Evolutionary conservation across 2,888 invertebrate species (phyloP).

Genomic region (Limenitis camilla): DNA sequence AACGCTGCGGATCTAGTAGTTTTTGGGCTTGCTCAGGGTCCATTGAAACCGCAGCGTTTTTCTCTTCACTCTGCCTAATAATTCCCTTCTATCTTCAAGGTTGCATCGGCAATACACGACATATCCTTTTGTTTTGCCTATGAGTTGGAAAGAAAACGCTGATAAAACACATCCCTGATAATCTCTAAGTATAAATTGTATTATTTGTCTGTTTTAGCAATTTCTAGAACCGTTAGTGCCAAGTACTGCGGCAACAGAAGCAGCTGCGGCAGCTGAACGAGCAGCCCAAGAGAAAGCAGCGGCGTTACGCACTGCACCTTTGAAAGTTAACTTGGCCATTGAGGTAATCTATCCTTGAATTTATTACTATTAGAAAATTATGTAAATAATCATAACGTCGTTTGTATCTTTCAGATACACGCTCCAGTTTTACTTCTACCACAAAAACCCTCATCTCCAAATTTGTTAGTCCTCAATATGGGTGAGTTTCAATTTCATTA

Average conservation of each 20-base stretch:
- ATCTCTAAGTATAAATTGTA: not conserved
- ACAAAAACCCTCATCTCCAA: constrained; percentile 85
- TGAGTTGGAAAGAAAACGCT: no score
- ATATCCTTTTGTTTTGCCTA: no score
- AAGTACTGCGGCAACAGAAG: constrained; percentile 36
- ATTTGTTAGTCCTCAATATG: constrained; percentile 83
- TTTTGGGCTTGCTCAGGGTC: no score
- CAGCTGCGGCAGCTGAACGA: constrained; percentile 54
- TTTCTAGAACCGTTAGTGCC: constrained; percentile 73
- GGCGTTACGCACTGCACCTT: constrained; percentile 59
- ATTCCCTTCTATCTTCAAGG: no score
- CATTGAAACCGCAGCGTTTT: no score
- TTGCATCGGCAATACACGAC: no score
- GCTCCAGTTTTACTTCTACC: constrained; percentile 85
- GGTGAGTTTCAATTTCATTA: constrained; percentile 52
- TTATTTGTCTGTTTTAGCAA: constrained; percentile 52
- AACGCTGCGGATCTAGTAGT: no score
- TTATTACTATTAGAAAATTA: not conserved
- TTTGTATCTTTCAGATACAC: constrained; percentile 60
- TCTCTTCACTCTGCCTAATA: no score
- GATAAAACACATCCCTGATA: no score
- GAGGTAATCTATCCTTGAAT: constrained; percentile 49
- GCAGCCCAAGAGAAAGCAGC: constrained; percentile 45
- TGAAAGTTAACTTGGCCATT: constrained; percentile 76
- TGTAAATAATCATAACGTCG: not conserved